A percentile compares a stretch with the other conserved stretches of the same genome.
phyloP scores from a whole-genome alignment of 2,113 vertebrate species.

The Pelmatolapia mariae region DNA sequence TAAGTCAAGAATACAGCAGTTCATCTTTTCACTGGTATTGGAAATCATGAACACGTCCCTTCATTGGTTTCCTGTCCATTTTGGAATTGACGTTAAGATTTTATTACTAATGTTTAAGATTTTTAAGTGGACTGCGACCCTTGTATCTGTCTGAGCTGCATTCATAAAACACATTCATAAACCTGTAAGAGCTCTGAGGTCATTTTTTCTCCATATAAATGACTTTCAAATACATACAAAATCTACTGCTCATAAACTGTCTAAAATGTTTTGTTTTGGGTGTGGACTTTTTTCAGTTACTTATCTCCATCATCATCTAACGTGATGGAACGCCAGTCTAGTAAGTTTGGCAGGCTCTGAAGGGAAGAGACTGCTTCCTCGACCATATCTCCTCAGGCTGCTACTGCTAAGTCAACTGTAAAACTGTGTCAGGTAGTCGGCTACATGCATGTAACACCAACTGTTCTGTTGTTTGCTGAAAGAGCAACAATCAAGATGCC shows the following conservation, averaged over 20 bases:
- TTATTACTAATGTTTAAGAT: neutral
- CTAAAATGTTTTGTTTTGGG: neutral
- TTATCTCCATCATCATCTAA: neutral
- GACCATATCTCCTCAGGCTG: neutral
- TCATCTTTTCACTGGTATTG: neutral
- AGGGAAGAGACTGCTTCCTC: neutral
- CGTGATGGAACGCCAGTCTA: accelerated
- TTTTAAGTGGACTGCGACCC: neutral
- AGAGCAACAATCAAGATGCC: neutral
- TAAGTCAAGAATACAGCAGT: neutral
- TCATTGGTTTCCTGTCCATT: neutral
- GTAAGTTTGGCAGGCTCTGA: neutral
- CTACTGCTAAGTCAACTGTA: neutral
- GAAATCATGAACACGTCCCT: neutral
- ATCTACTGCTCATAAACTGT: neutral
- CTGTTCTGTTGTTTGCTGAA: neutral
- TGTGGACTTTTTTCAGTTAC: neutral
- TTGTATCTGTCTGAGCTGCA: neutral
- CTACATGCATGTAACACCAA: neutral
- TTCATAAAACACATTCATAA: neutral
- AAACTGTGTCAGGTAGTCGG: neutral
- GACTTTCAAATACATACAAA: neutral
- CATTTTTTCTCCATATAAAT: neutral
- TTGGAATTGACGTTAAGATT: neutral
- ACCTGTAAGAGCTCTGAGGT: neutral